Percentiles rank a stretch among this genome's conserved stretches.
These are phyloP conservation scores for Anabas testudineus DNA, from an alignment of 2,797 vertebrate species.

Conservation along the genomic window DNA sequence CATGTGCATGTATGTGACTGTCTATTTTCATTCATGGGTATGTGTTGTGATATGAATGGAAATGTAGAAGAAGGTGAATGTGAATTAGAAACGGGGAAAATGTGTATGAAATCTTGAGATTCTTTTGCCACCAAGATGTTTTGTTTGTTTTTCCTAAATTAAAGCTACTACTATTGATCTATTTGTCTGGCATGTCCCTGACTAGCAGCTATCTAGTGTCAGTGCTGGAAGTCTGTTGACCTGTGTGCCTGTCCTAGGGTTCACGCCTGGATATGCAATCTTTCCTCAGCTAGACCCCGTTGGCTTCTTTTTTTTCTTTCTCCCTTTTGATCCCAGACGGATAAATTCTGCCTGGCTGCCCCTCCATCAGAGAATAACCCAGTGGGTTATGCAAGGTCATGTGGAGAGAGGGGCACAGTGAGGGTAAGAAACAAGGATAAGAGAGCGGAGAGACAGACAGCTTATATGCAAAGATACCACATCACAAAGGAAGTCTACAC, in stretches of 20 bases:
- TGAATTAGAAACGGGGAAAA: neutral
- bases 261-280: conserved; percentile 76
- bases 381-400: conserved; percentile 72
- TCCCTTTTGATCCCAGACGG: conserved; percentile 78
- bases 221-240: conserved; percentile 68
- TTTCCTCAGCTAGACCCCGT: conserved; percentile 63
- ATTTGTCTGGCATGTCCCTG: conserved; percentile 17
- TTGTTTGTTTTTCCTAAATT: neutral
- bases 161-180: neutral
- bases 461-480: neutral
- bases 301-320: conserved; percentile 40
- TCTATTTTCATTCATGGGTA: conserved; percentile 22
- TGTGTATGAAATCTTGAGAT: conserved; percentile 3
- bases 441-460: conserved; percentile 10
- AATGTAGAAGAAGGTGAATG: neutral
- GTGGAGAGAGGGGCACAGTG: conserved; percentile 37
- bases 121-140: neutral
- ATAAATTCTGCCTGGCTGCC: conserved; percentile 82
- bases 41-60: conserved; percentile 10
- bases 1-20: conserved; percentile 13
- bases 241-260: conserved; percentile 57
- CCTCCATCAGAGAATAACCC: conserved; percentile 64
- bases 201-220: conserved; percentile 31
- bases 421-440: conserved; percentile 14
- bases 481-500: conserved; percentile 1